phyloP scores from a whole-genome alignment of 2,113 vertebrate species.

The Platichthys stellatus region DNA sequence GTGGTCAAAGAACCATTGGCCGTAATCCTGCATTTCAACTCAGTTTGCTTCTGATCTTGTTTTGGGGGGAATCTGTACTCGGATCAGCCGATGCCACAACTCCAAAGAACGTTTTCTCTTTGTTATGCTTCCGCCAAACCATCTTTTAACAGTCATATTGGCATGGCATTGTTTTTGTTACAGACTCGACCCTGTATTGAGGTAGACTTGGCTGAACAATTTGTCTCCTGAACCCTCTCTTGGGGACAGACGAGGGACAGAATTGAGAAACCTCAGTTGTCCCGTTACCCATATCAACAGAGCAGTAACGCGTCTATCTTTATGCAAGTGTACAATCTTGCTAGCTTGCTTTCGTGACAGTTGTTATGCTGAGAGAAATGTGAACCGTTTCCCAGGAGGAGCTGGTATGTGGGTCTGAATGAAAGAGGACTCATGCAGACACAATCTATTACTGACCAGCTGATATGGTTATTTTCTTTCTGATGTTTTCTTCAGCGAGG shows the following conservation, averaged over 20 bases:
- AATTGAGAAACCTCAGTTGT: conserved; percentile 34
- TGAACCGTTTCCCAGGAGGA: conserved; percentile 55
- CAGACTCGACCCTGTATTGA: not conserved
- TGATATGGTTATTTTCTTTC: conserved; percentile 39
- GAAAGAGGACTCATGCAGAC: conserved; percentile 47
- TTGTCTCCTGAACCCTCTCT: not conserved
- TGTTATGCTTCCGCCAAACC: not conserved
- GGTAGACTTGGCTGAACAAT: not conserved
- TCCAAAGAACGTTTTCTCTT: not conserved
- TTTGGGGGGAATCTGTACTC: not conserved
- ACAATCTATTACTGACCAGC: conserved; percentile 36
- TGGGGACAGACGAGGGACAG: conserved; percentile 32
- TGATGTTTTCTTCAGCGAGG: conserved; percentile 13
- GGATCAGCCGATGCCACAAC: not conserved
- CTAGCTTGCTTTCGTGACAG: conserved; percentile 49
- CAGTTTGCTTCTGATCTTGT: conserved; percentile 1
- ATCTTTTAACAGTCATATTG: not conserved
- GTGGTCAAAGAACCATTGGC: conserved; percentile 35
- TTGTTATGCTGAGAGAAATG: conserved; percentile 71
- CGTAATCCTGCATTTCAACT: conserved; percentile 20
- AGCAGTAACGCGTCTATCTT: conserved; percentile 40
- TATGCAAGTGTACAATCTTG: conserved; percentile 40
- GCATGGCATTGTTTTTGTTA: not conserved
- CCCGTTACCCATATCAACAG: conserved; percentile 13
- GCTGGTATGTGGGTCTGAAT: conserved; percentile 53